phyloP scores from a whole-genome alignment of 2,888 invertebrate genomes.

The Orthosia gracilis region DNA sequence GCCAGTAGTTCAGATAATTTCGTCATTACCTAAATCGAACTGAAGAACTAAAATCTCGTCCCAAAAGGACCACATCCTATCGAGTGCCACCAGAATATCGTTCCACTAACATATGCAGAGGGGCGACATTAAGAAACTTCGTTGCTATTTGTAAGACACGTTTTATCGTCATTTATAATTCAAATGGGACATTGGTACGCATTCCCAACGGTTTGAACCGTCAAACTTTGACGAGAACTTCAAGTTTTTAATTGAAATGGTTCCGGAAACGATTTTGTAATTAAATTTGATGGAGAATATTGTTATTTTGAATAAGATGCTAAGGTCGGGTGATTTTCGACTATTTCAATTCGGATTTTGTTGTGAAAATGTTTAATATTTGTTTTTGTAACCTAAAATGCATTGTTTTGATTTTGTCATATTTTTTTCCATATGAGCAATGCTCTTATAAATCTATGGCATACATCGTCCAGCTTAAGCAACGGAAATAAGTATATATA shows the following conservation, averaged over 20 bases:
- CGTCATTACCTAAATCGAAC: too few species aligned
- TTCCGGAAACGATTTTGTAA: conserved; percentile 34
- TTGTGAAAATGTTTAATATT: not conserved
- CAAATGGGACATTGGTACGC: conserved; percentile 66
- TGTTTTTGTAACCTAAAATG: not conserved
- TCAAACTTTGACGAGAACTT: conserved; percentile 47
- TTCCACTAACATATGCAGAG: conserved; percentile 75
- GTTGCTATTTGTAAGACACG: conserved; percentile 73
- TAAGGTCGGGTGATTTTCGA: not conserved
- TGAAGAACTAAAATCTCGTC: too few species aligned
- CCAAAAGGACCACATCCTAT: conserved; percentile 28
- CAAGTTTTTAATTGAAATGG: conserved; percentile 62
- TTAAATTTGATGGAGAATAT: conserved; percentile 35
- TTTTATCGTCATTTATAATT: conserved; percentile 83
- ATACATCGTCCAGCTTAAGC: too few species aligned
- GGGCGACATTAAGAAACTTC: conserved; percentile 68
- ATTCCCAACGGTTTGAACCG: conserved; percentile 32
- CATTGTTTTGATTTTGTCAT: not conserved
- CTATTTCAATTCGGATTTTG: not conserved
- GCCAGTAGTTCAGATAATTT: too few species aligned
- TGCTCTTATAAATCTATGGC: too few species aligned
- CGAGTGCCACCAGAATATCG: conserved; percentile 62
- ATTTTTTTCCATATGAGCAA: not conserved
- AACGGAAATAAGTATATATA: too few species aligned
- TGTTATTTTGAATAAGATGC: conserved; percentile 21